Evolutionary conservation across 2,888 invertebrate genomes (phyloP), one percentile per base, ranked within the genome.

Genomic region (Agrochola macilenta): DNA sequence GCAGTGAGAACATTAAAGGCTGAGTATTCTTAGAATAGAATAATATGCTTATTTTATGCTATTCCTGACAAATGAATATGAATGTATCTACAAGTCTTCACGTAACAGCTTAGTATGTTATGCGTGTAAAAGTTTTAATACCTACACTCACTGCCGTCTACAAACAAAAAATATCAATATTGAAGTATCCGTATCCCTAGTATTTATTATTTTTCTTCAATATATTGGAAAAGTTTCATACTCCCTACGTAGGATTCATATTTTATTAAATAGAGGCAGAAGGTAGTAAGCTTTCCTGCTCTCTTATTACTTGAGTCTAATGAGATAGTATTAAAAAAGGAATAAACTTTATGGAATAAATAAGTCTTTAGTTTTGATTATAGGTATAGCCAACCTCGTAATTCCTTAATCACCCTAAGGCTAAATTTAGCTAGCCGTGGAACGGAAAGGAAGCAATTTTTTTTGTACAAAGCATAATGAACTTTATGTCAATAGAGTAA

Each of bases 161-260:
- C 43, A 43, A 43, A 9, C 8, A 23, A 26, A 43, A 20, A 58
- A 43, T n/a, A n/a, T 57, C 23, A 60, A 52, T 39, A 30, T 23
- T 26, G 8, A 30, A 23, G 11, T 43, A 54, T 17, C 1, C 5
- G 5, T 11, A 54, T 43, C 5, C 9, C n/a, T 17, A 46, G 12
- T 66, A 64, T 43, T 23, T 26, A 17, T 43, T n/a, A 30, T 46
- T n/a, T 71, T 35, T 17, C 14, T 39, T 54, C 39, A 39, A 39
- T 43, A 26, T 68, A 69, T 69, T 69, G 54, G 39, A 30, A 73
- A 73, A 46, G 30, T 73, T 73, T 54, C 0, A 43, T 14, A 26
- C 7, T 11, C 30, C 17, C 11, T 43, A 9, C 39, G 14, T 43
- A 57, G 17, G 39, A 73, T 46, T 57, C n/a, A 4, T 26, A 72